These are phyloP conservation scores for Platyura marginata DNA, from an alignment of 1,140 invertebrate genomes.

Conservation along the genomic window DNA sequence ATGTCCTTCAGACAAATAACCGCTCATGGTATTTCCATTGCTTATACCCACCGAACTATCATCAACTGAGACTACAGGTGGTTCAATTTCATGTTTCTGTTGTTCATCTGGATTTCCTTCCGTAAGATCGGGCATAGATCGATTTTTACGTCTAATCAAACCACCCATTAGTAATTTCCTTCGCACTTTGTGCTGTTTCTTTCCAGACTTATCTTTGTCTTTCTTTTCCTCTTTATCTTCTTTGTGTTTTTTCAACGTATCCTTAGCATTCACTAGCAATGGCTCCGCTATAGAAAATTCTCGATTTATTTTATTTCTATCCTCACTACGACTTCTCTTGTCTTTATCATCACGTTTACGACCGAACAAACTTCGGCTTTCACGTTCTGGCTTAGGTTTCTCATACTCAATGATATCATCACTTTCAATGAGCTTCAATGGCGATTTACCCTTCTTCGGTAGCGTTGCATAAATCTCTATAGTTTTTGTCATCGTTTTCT, in stretches of 20 bases:
- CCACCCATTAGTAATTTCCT: constrained; percentile 78
- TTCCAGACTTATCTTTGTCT: constrained; percentile 52
- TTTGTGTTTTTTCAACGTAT: constrained; percentile 40
- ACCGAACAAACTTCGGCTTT: constrained; percentile 39
- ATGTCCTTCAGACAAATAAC: constrained; percentile 74
- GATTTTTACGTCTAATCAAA: constrained; percentile 69
- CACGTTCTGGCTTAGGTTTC: constrained; percentile 26
- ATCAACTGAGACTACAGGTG: constrained; percentile 41
- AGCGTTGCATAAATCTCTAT: constrained; percentile 84
- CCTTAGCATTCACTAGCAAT: constrained; percentile 29
- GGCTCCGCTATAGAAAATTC: constrained; percentile 45
- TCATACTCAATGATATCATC: constrained; percentile 31
- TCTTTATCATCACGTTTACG: constrained; percentile 51
- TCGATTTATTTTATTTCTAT: constrained; percentile 49
- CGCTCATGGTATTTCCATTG: constrained; percentile 43
- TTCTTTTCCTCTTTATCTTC: constrained; percentile 40
- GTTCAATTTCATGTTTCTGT: constrained; percentile 16
- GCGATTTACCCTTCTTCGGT: constrained; percentile 64
- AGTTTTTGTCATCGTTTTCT: constrained; percentile 32
- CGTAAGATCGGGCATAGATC: constrained; percentile 78
- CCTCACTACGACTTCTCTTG: constrained; percentile 65
- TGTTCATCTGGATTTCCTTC: constrained; percentile 41
- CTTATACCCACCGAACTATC: constrained; percentile 53
- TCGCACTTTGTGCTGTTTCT: constrained; percentile 81
- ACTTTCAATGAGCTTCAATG: constrained; percentile 37